Evolutionary conservation across 2,797 vertebrate genomes (phyloP).

Genomic region (Sebastes oblongus): DNA sequence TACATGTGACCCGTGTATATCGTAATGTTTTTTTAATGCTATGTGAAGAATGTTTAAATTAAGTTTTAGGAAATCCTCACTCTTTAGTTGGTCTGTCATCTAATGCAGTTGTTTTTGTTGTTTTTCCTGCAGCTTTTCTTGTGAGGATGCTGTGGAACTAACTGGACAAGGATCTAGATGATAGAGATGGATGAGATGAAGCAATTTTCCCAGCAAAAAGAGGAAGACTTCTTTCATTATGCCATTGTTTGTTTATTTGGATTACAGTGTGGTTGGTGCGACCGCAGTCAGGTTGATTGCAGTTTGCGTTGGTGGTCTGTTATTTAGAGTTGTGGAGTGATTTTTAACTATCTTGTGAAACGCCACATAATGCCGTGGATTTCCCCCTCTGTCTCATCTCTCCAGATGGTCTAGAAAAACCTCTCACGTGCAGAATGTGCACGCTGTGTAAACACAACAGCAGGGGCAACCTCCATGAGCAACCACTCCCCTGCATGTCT

Average conservation of each 20-base stretch:
- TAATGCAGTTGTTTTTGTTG: background rate
- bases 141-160: slow-evolving; percentile 7
- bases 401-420: slow-evolving; percentile 29
- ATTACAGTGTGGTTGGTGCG: slow-evolving; percentile 33
- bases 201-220: slow-evolving; percentile 34
- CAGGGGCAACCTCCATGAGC: background rate
- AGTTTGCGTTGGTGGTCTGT: slow-evolving; percentile 58
- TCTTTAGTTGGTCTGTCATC: background rate
- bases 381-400: slow-evolving; percentile 1
- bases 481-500: slow-evolving; percentile 37
- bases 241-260: slow-evolving; percentile 68
- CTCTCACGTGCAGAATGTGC: slow-evolving; percentile 42
- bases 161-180: slow-evolving; percentile 12
- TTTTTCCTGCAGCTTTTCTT: background rate
- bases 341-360: slow-evolving; percentile 73
- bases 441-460: slow-evolving; percentile 22
- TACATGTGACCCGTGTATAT: background rate
- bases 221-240: slow-evolving; percentile 56
- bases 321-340: slow-evolving; percentile 65
- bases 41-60: accelerated
- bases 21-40: background rate
- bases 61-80: background rate
- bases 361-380: slow-evolving; percentile 33
- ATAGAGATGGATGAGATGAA: slow-evolving; percentile 44
- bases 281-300: slow-evolving; percentile 68